Evolutionary conservation across 2,888 invertebrate genomes (phyloP).

Genomic region (Erebia aethiops): DNA sequence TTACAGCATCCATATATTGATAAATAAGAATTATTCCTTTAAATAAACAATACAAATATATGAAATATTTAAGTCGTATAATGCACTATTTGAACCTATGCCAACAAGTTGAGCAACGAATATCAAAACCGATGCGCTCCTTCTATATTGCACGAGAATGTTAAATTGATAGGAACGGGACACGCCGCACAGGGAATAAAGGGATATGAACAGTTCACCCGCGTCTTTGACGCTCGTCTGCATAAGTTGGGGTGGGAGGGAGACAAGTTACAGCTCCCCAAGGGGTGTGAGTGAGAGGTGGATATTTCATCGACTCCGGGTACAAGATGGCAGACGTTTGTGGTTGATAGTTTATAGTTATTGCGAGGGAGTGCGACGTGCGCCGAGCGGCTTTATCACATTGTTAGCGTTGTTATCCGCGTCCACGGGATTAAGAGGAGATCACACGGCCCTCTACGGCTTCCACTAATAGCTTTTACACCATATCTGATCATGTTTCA

Average conservation of each 20-base stretch:
- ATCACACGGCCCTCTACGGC: constrained; percentile 61
- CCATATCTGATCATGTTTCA: constrained; percentile 44
- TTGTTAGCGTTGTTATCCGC: constrained; percentile 80
- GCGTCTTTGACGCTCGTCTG: constrained; percentile 57
- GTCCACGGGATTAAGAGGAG: constrained; percentile 76
- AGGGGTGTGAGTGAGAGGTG: constrained; percentile 67
- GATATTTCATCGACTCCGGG: constrained; percentile 74
- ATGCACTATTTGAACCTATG: constrained; percentile 11
- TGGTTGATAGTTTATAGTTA: constrained; percentile 83
- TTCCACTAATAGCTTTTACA: constrained; percentile 67
- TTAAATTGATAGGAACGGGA: constrained; percentile 42
- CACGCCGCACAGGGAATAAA: constrained; percentile 43
- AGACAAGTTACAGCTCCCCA: constrained; percentile 50
- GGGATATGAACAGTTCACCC: constrained; percentile 47
- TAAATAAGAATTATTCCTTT: not conserved
- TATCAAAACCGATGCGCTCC: constrained; percentile 23
- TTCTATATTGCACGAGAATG: constrained; percentile 21
- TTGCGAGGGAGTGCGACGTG: constrained; percentile 78
- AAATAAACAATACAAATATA: constrained; percentile 1
- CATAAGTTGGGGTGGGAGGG: constrained; percentile 56
- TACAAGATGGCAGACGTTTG: constrained; percentile 82
- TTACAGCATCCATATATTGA: too few species aligned
- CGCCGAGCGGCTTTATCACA: constrained; percentile 78
- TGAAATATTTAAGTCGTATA: not conserved
- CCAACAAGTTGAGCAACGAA: constrained; percentile 23